Base-by-base conservation (phyloP, 2,888 invertebrate species). In the Chromoteleia sp. region DNA sequence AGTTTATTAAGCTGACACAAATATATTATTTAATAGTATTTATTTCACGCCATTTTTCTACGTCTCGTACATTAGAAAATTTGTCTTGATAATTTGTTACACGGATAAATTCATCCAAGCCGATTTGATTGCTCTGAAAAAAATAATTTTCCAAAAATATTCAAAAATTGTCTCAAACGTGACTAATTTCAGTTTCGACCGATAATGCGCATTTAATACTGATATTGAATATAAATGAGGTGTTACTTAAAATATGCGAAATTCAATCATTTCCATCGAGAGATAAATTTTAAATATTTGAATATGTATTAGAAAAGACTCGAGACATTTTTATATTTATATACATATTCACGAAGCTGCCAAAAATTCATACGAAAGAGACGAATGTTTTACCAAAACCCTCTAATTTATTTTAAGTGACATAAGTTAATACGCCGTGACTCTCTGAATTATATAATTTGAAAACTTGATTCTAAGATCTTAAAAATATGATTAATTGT, bases 281-380 rank as follows among this genome's bases (percentile, higher is more conserved):
- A 41, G 61, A 68, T 68, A 33, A 25, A 58, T 25, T 48, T 6
- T 8, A 45, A 15, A 74, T 56, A 50, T 56, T 74, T 76, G 75
- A 75, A 75, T 76, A 76, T 59, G 43, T 21, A 52, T 50, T 68
- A 59, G 75, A 75, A 63, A 54, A 48, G 48, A 45, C 12, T 14
- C 36, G 25, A 30, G 30, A 7, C 30, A 45, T 56, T 63, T 63
- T 75, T 17, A 36, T 45, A 39, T 30, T 5, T n/a, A 1, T 12
- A 73, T 56, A 45, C 33, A 65, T 65, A 65, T 74, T 65, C 63
- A 65, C 52, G 63, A 65, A 36, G 54, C n/a, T 36, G 30, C 15
- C 61, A 30, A 59, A 43, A 73, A 61, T 59, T 36, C 52, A 17
- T 4, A 25, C 6, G 19, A 43, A 43, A 14, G 10, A 14, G 41